Conservation (phyloP, 2,888 invertebrate genomes). For the Lydus trimaculatus region DNA sequence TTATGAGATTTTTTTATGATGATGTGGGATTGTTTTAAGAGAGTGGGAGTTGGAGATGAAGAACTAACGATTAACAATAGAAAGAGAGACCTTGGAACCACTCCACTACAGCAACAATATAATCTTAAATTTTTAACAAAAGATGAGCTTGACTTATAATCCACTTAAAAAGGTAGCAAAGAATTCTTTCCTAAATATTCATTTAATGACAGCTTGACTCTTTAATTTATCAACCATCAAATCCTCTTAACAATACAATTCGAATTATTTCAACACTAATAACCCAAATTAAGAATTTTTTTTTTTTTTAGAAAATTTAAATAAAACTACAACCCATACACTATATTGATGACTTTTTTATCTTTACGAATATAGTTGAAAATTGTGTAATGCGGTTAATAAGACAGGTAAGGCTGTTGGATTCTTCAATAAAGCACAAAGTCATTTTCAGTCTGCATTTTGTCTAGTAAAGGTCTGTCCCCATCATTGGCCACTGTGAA, state of each 20-base stretch:
- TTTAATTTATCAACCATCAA: conserved; percentile 36
- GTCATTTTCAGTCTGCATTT: conserved; percentile 55
- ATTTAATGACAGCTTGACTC: conserved; percentile 52
- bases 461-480: conserved; percentile 52
- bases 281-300: conserved; percentile 14
- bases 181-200: conserved; percentile 50
- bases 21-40: conserved; percentile 44
- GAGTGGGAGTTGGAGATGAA: conserved; percentile 32
- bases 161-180: conserved; percentile 58
- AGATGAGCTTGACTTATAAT: conserved; percentile 53
- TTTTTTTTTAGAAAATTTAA: not conserved
- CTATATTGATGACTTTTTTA: not conserved
- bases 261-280: conserved; percentile 20
- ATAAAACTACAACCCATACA: not conserved
- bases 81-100: conserved; percentile 40
- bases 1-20: too few species aligned
- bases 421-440: conserved; percentile 38
- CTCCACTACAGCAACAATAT: conserved; percentile 43
- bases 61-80: conserved; percentile 34
- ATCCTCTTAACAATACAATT: conserved; percentile 18
- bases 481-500: conserved; percentile 52
- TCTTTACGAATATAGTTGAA: conserved; percentile 15
- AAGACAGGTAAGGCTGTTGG: conserved; percentile 33
- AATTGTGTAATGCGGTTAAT: conserved; percentile 23
- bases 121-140: conserved; percentile 49